phyloP scores from a whole-genome alignment of 1,140 invertebrate species.

The Leptopilina clavipes region DNA sequence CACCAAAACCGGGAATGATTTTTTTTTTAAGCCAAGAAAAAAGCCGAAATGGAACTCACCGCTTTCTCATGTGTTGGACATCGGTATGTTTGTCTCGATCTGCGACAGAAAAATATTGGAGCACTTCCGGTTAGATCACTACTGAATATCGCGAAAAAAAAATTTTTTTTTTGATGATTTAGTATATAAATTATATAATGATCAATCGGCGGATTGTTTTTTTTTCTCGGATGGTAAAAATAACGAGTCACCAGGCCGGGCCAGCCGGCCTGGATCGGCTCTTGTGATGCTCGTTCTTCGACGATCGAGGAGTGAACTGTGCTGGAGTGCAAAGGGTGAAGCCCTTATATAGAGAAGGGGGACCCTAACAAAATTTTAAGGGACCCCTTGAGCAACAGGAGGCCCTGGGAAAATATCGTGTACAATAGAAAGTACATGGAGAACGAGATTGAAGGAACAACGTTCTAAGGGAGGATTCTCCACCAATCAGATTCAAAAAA shows the following conservation, averaged over 20 bases:
- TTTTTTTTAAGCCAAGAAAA: conserved; percentile 45
- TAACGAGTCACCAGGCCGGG: conserved; percentile 56
- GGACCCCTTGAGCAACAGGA: conserved; percentile 51
- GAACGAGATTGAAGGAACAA: conserved; percentile 38
- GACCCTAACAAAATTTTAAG: conserved; percentile 45
- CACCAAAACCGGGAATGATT: conserved; percentile 66
- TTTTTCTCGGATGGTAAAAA: not conserved
- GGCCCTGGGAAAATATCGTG: conserved; percentile 67
- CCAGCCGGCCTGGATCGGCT: conserved; percentile 53
- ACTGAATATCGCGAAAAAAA: conserved; percentile 37
- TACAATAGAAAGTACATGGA: conserved; percentile 57
- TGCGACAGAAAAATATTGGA: conserved; percentile 63
- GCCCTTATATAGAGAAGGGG: conserved; percentile 58
- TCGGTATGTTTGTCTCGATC: conserved; percentile 47
- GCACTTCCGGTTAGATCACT: conserved; percentile 59
- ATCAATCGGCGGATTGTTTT: not conserved
- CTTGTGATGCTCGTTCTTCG: conserved; percentile 55
- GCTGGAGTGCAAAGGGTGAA: conserved; percentile 39
- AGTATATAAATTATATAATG: not conserved
- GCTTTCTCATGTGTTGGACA: conserved; percentile 39
- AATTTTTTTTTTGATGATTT: conserved; percentile 1
- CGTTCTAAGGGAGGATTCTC: conserved; percentile 6
- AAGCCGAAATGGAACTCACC: conserved; percentile 71
- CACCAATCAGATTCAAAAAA: not conserved
- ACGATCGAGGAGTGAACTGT: conserved; percentile 53